Base-by-base conservation (phyloP, 1,140 invertebrate genomes). In the Polypedilum pembai region DNA sequence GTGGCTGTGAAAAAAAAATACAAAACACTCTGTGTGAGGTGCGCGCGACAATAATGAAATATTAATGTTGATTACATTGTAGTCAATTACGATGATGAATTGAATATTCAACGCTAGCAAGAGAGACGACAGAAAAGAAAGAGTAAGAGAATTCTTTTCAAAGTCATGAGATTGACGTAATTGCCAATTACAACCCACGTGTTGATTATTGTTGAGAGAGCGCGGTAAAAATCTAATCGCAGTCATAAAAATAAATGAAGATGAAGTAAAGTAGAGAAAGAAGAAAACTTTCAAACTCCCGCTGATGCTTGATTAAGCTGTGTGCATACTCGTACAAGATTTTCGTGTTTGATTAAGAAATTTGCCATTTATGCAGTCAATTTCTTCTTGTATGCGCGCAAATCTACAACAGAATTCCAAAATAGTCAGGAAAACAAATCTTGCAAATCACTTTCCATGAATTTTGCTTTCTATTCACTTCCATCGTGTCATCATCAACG, bases 341-440 rank as follows among this genome's bases (percentile, higher is more conserved):
- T 56, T 56, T 56, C 45, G n/a, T 56, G 45, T 56, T 56, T 56
- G 45, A 56, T 56, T 56, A 56, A 56, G 45, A 56, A 56, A 56
- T 56, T 56, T 56, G 12, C 45, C n/a, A 56, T 56, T 56, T 56
- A 33, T 33, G 24, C 24, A 33, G 24, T 33, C 24, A 33, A 33
- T 33, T 33, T 33, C 24, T 33, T 33, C 24, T 33, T 33, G 24
- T 33, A 33, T 33, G 24, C 24, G 24, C 24, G 5, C 24, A 33
- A 33, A 33, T 33, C 24, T 33, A 33, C 24, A 3, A 33, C 24
- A 33, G 24, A 33, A 33, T 33, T 33, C 24, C 24, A 33, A 33
- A 33, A 33, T 33, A 33, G 24, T 33, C 24, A 33, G 24, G 24
- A 33, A 33, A 33, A 33, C 24, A 33, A 33, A 33, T 45, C n/a